Evolutionary conservation across 2,797 vertebrate genomes (phyloP), one percentile per base, ranked within the genome.

Genomic region (Myripristis murdjan): DNA sequence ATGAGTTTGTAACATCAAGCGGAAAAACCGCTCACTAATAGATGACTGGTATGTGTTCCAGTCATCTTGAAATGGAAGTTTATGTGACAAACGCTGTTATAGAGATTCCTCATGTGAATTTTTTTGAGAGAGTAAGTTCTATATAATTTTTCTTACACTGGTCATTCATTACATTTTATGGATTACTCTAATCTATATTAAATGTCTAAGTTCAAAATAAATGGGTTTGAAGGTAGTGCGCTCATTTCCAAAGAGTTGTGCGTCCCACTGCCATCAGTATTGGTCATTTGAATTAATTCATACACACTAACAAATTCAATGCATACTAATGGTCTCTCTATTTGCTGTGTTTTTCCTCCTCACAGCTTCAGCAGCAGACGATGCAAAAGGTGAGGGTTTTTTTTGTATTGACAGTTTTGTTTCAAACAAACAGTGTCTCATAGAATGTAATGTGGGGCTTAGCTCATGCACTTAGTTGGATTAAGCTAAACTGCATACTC

Each of bases 331-430:
- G 12, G 16, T 65, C 67, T 62, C 64, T 11, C 11, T 72, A 35
- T 12, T 48, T 23, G 24, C n/a, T 37, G 9, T 31, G 28, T 60
- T 73, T 47, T 46, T n/a, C n/a, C 26, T 5, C 26, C 26, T 8
- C 37, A 55, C 81, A 91, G 88, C 65, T 37, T 87, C 87, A 18
- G 28, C 80, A 11, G 58, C 69, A 60, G 79, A 85, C 7, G 57
- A 69, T 1, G 84, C 82, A 23, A 81, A 80, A 85, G 90, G 91
- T 93, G 78, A n/a, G 88, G 81, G 46, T 71, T n/a, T 28, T 28
- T 28, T 28, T 28, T 28, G 26, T 28, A 23, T 14, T 41, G 39
- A 4, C 15, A 10, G 4, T 48, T 48, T 20, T 8, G 18, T 22
- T 20, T 20, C n/a, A 46, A 10, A 11, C 10, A 3, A 12, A 8